These are phyloP conservation scores for Meta bourneti DNA, from an alignment of 2,888 invertebrate species.

Conservation along the genomic window DNA sequence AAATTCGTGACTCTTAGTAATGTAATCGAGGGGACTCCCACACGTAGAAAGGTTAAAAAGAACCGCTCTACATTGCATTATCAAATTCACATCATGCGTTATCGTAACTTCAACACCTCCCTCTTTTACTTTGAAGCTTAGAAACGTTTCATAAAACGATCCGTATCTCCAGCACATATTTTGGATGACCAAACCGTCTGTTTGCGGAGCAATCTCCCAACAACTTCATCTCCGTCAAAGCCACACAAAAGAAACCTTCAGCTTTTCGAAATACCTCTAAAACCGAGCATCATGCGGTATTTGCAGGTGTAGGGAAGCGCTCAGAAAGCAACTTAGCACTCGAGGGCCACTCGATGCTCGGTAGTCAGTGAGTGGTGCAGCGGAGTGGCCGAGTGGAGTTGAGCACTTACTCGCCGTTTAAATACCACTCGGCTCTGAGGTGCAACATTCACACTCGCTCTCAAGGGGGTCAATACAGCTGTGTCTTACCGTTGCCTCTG, in stretches of 20 bases:
- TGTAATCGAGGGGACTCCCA: too few species aligned
- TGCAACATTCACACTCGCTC: slow-evolving; percentile 4
- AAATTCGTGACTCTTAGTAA: too few species aligned
- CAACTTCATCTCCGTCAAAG: neutral
- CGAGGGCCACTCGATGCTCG: neutral
- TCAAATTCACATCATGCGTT: too few species aligned
- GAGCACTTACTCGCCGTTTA: neutral
- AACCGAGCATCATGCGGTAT: neutral
- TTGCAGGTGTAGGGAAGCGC: slow-evolving; percentile 28
- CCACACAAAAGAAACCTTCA: slow-evolving; percentile 1
- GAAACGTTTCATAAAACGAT: neutral
- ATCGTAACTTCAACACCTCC: too few species aligned
- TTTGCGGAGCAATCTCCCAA: slow-evolving; percentile 44
- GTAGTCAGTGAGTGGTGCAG: neutral
- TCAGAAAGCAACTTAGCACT: slow-evolving; percentile 43
- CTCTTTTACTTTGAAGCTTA: too few species aligned
- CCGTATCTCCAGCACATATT: neutral
- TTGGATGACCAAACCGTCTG: neutral
- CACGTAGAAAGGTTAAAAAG: too few species aligned
- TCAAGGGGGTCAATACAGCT: slow-evolving; percentile 45
- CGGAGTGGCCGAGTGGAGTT: neutral
- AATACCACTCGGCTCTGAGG: neutral
- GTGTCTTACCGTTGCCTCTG: neutral
- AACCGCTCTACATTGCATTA: too few species aligned
- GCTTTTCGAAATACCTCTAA: slow-evolving; percentile 5